Evolutionary conservation across 1,140 invertebrate species (phyloP).

Genomic region (Homarus americanus): DNA sequence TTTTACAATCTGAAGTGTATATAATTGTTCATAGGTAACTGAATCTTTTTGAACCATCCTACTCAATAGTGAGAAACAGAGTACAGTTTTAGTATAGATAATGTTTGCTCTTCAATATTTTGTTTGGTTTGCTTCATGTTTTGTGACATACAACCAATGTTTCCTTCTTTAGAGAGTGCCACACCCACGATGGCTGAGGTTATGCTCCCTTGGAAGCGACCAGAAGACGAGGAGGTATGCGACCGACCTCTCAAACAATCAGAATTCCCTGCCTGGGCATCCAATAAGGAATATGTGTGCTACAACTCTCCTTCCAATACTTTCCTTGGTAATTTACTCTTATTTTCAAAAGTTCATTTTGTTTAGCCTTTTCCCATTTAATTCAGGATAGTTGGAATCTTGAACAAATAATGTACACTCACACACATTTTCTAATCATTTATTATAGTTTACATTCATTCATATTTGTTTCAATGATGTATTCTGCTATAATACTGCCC

Average conservation of each 20-base stretch:
- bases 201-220: conserved; percentile 91
- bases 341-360: neutral
- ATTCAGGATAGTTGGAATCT: too few relatives aligned
- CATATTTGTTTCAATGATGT: too few relatives aligned
- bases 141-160: too few relatives aligned
- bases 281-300: conserved; percentile 94
- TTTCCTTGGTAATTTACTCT: conserved; percentile 86
- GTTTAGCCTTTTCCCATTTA: neutral
- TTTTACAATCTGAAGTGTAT: too few relatives aligned
- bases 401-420: neutral
- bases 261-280: conserved; percentile 94
- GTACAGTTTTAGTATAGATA: too few relatives aligned
- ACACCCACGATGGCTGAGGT: conserved; percentile 75
- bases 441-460: neutral
- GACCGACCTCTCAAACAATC: conserved; percentile 87
- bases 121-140: too few relatives aligned
- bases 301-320: conserved; percentile 94
- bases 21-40: too few relatives aligned
- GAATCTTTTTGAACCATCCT: too few relatives aligned
- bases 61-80: too few relatives aligned
- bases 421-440: neutral
- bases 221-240: conserved; percentile 83
- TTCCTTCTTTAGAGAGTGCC: conserved; percentile 63
- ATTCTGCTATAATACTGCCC: too few relatives aligned
- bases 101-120: too few relatives aligned